Evolutionary conservation across 2,113 vertebrate species (phyloP).

Genomic region (Calidris pygmaea): DNA sequence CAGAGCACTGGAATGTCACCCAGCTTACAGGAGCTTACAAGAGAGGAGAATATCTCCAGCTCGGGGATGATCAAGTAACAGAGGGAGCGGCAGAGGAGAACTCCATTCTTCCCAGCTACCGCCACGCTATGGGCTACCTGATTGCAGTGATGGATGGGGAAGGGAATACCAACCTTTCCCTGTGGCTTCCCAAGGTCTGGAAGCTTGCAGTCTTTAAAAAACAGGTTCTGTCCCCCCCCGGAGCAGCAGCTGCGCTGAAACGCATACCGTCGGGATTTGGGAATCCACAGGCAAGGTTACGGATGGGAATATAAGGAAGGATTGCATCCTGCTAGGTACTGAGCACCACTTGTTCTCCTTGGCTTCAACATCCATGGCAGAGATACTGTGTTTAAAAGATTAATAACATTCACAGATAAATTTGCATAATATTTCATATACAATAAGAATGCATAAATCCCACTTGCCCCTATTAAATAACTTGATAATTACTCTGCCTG

Average conservation of each 20-base stretch:
- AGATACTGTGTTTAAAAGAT: neutral
- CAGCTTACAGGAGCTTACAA: neutral
- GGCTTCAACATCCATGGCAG: neutral
- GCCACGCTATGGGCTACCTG: neutral
- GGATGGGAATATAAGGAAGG: neutral
- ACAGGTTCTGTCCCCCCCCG: neutral
- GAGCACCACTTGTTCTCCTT: neutral
- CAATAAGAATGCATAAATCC: neutral
- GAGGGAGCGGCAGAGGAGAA: neutral
- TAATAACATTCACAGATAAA: neutral
- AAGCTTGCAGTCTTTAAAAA: accelerated
- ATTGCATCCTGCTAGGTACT: neutral
- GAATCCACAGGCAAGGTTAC: accelerated
- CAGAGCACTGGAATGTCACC: neutral
- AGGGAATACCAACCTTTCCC: accelerated
- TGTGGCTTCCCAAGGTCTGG: neutral
- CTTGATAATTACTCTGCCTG: neutral
- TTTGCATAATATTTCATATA: neutral
- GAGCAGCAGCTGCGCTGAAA: neutral
- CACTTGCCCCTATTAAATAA: neutral
- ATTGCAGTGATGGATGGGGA: neutral
- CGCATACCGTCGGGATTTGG: neutral
- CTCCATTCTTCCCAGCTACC: neutral
- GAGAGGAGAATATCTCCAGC: neutral
- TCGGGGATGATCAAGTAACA: neutral